A percentile compares a stretch with the other conserved stretches of the same genome.
phyloP scores from a whole-genome alignment of 2,888 invertebrate genomes.

The Neocrepidodera transversa region DNA sequence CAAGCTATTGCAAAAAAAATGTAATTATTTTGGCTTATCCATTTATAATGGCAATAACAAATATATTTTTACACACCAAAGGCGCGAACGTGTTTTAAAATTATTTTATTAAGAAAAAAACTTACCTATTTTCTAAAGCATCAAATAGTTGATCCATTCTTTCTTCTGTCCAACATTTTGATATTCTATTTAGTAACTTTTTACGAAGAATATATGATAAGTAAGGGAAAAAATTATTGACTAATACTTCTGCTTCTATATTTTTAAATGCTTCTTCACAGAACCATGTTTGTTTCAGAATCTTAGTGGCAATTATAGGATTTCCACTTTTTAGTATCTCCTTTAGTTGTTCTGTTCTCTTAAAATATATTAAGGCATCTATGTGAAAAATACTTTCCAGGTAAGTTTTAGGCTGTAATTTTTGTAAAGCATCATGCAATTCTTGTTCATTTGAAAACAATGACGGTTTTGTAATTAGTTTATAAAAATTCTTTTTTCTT shows the following conservation, averaged over 20 bases:
- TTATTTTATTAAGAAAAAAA: too few species aligned
- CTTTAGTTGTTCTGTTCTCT: slow-evolving; percentile 33
- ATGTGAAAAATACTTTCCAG: slow-evolving; percentile 43
- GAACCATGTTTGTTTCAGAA: slow-evolving; percentile 45
- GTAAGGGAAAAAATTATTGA: slow-evolving; percentile 38
- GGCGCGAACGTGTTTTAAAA: too few species aligned
- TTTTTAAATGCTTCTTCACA: slow-evolving; percentile 40
- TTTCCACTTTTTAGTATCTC: slow-evolving; percentile 41
- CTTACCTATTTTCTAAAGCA: slow-evolving; percentile 3
- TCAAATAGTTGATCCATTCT: slow-evolving; percentile 13
- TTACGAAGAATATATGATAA: slow-evolving; percentile 41
- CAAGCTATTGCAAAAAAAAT: too few species aligned
- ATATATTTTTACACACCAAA: too few species aligned
- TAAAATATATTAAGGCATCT: slow-evolving; percentile 42
- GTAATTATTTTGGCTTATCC: too few species aligned
- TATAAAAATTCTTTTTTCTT: slow-evolving; percentile 37
- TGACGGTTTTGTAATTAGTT: slow-evolving; percentile 30
- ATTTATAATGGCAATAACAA: too few species aligned
- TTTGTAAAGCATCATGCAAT: slow-evolving; percentile 14
- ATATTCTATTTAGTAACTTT: slow-evolving; percentile 43
- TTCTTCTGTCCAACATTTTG: slow-evolving; percentile 20
- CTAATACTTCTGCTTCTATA: slow-evolving; percentile 31
- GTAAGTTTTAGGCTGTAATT: slow-evolving; percentile 41
- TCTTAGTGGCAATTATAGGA: slow-evolving; percentile 38
- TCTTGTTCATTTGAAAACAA: slow-evolving; percentile 26